Conservation (phyloP, 53 echinoderm and acorn worm species). For the Paelopatides confundens region DNA sequence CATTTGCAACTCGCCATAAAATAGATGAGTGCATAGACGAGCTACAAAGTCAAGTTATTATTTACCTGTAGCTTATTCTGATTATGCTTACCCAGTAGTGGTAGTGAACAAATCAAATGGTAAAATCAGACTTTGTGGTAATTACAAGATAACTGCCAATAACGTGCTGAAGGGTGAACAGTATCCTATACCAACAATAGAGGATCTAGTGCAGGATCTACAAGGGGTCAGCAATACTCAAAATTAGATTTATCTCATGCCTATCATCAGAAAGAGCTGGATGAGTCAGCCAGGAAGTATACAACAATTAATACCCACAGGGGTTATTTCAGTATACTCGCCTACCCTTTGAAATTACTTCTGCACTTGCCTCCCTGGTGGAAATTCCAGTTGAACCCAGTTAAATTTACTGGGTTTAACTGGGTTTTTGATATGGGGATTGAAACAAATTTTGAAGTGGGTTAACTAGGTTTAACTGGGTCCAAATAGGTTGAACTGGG, state of each 20-base stretch:
- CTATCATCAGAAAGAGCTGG: conserved; percentile 60
- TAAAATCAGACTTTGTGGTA: conserved; percentile 53
- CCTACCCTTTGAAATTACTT: conserved; percentile 58
- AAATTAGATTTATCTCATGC: conserved; percentile 64
- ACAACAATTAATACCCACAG: conserved; percentile 65
- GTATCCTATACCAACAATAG: conserved; percentile 55
- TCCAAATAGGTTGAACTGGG: too few relatives aligned
- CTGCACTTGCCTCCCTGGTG: conserved; percentile 48
- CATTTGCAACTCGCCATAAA: conserved; percentile 62
- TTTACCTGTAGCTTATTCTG: conserved; percentile 59
- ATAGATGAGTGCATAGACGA: conserved; percentile 58
- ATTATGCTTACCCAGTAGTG: conserved; percentile 73
- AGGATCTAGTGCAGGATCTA: conserved; percentile 53
- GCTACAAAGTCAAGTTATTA: conserved; percentile 55
- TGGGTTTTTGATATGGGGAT: too few relatives aligned
- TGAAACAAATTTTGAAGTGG: too few relatives aligned
- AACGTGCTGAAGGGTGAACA: conserved; percentile 40
- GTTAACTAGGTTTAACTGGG: too few relatives aligned
- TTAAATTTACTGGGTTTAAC: conserved; percentile 9
- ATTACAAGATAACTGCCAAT: conserved; percentile 65
- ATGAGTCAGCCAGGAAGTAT: conserved; percentile 29
- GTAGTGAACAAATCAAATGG: conserved; percentile 55
- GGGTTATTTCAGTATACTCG: conserved; percentile 60
- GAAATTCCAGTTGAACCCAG: too few relatives aligned
- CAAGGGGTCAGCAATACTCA: conserved; percentile 46